phyloP scores from a whole-genome alignment of 2,797 vertebrate species.

The Leptodactylus fallax region DNA sequence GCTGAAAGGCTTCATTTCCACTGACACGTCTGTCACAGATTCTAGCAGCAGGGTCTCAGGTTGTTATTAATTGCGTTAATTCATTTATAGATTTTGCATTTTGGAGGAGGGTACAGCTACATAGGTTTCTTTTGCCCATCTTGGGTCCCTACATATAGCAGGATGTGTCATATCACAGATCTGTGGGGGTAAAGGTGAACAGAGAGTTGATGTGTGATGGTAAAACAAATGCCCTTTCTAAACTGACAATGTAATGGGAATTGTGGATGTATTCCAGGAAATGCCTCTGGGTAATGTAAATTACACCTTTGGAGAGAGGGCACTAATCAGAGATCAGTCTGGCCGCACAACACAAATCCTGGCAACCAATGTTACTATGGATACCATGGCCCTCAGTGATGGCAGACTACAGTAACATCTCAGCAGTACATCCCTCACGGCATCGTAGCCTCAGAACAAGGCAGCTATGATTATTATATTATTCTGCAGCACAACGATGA shows the following conservation, averaged over 20 bases:
- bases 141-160: neutral
- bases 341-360: constrained; percentile 68
- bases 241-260: neutral
- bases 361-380: constrained; percentile 78
- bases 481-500: neutral
- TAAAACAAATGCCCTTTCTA: neutral
- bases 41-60: neutral
- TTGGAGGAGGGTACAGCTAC: neutral
- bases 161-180: neutral
- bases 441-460: constrained; percentile 72
- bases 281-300: constrained; percentile 63
- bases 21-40: neutral
- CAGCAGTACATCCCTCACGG: constrained; percentile 73
- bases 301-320: constrained; percentile 66
- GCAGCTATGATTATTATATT: constrained; percentile 55
- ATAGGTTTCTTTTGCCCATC: neutral
- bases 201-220: neutral
- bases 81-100: neutral
- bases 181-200: neutral
- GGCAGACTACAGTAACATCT: constrained; percentile 72
- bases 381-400: constrained; percentile 73
- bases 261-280: constrained; percentile 38
- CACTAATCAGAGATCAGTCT: constrained; percentile 65
- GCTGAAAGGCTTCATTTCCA: neutral
- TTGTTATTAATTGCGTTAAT: constrained; percentile 2